Percentiles rank a stretch among this genome's conserved stretches.
These are phyloP conservation scores for Amiota mariae DNA, from an alignment of 2,888 invertebrate species.

Conservation along the genomic window DNA sequence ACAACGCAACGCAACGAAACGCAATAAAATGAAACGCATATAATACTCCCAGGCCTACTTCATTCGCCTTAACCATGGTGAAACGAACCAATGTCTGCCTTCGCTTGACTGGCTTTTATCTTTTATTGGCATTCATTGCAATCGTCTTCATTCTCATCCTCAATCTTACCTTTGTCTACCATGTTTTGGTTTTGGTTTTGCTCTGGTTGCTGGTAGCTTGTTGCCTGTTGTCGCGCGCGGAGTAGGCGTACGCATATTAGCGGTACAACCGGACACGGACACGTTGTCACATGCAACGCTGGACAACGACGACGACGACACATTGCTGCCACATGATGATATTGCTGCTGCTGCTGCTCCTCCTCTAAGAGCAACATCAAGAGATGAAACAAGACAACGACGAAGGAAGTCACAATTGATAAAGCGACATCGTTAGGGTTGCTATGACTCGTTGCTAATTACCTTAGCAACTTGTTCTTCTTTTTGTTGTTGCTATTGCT, in stretches of 20 bases:
- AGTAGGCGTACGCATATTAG: conserved; percentile 73
- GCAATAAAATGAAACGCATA: not conserved
- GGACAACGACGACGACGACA: not conserved
- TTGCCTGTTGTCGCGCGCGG: conserved; percentile 50
- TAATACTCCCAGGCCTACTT: not conserved
- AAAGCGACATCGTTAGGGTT: conserved; percentile 29
- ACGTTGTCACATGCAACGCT: conserved; percentile 24
- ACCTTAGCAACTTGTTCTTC: conserved; percentile 16
- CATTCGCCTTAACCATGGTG: not conserved
- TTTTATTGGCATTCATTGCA: conserved; percentile 37
- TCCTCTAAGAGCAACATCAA: not conserved
- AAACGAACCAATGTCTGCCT: not conserved
- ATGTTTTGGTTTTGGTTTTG: conserved; percentile 30
- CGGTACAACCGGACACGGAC: conserved; percentile 64
- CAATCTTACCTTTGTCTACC: conserved; percentile 57
- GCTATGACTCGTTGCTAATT: conserved; percentile 24
- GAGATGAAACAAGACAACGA: not conserved
- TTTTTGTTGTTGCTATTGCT: too few species aligned
- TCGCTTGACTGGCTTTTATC: conserved; percentile 25
- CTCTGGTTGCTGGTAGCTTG: conserved; percentile 29
- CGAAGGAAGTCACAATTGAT: conserved; percentile 14
- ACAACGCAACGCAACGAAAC: not conserved
- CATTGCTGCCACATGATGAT: not conserved
- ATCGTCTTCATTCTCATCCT: conserved; percentile 66
- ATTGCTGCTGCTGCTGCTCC: not conserved